These are phyloP conservation scores for Encarsia formosa DNA, from an alignment of 2,888 invertebrate species.

Conservation along the genomic window DNA sequence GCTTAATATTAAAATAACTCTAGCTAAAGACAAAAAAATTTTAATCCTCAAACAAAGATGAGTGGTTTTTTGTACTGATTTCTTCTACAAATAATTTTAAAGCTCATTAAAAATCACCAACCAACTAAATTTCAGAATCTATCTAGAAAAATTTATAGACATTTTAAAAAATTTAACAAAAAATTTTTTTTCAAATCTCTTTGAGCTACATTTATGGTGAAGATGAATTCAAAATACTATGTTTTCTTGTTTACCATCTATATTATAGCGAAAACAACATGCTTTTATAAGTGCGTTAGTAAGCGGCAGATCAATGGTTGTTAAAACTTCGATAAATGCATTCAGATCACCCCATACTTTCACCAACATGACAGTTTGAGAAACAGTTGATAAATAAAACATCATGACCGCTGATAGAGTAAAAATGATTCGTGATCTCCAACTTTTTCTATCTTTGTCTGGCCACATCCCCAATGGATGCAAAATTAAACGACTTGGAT, in stretches of 20 bases:
- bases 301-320: conserved; percentile 17
- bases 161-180: no score
- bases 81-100: no score
- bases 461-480: conserved; percentile 34
- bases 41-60: no score
- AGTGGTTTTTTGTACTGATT: no score
- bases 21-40: no score
- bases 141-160: no score
- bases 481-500: conserved; percentile 31
- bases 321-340: conserved; percentile 17
- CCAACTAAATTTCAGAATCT: no score
- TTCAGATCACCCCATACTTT: conserved; percentile 25
- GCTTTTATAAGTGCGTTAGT: conserved; percentile 17
- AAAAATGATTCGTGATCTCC: background rate
- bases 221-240: background rate
- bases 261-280: conserved; percentile 14
- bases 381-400: conserved; percentile 16
- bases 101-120: no score
- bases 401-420: conserved; percentile 14
- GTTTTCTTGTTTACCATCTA: conserved; percentile 25
- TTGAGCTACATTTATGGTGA: no score
- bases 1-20: no score
- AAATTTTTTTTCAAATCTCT: no score
- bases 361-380: conserved; percentile 17
- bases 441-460: conserved; percentile 10